Evolutionary conservation across 2,888 invertebrate genomes (phyloP).

Genomic region (Laothoe populi): DNA sequence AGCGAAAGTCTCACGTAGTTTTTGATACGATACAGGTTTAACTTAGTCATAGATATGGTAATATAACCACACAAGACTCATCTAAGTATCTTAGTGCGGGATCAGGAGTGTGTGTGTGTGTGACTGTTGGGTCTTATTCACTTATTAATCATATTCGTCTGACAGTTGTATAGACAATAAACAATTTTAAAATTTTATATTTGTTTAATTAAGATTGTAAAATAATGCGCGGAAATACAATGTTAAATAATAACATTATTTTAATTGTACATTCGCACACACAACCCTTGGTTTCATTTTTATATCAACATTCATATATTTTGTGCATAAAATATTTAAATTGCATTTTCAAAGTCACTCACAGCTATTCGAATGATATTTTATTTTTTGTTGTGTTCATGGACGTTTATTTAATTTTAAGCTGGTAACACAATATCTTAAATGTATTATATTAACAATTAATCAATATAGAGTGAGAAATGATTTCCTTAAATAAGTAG

Average conservation of each 20-base stretch:
- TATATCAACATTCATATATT: slow-evolving; percentile 10
- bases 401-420: background rate
- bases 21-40: no score
- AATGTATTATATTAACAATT: background rate
- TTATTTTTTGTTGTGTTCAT: background rate
- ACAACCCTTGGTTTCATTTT: background rate
- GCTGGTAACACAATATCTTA: background rate
- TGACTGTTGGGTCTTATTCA: no score
- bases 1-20: no score
- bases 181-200: no score
- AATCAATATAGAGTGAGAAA: background rate
- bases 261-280: background rate
- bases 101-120: no score
- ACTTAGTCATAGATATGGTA: no score
- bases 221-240: background rate
- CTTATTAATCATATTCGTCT: no score
- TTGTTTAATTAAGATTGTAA: background rate
- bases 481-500: background rate
- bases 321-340: slow-evolving; percentile 29
- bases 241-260: background rate
- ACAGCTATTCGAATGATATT: slow-evolving; percentile 26
- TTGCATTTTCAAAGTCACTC: slow-evolving; percentile 26
- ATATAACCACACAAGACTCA: no score
- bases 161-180: no score
- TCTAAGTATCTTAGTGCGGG: no score